Evolutionary conservation across 2,113 vertebrate species (phyloP).

Genomic region (Empidonax traillii): DNA sequence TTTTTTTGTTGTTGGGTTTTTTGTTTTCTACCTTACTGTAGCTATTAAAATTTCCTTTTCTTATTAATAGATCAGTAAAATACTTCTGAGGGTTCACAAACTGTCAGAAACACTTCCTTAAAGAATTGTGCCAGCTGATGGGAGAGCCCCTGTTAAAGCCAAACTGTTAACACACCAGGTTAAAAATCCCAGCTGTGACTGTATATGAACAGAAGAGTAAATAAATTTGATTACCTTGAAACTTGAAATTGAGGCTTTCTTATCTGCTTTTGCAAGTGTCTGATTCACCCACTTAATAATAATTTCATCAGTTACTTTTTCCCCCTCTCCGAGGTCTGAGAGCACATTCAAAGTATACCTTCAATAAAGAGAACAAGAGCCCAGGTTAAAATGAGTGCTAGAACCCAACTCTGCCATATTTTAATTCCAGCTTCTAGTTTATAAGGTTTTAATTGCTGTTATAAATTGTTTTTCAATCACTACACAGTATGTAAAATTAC

Average conservation of each 20-base stretch:
- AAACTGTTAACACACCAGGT: not conserved
- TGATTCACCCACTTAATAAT: slow-evolving; percentile 96
- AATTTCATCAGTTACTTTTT: slow-evolving; percentile 89
- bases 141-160: not conserved
- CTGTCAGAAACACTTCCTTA: not conserved
- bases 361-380: slow-evolving; percentile 17
- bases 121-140: not conserved
- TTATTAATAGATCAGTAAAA: not conserved
- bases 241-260: slow-evolving; percentile 85
- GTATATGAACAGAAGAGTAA: not conserved
- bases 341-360: slow-evolving; percentile 93
- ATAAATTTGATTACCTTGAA: slow-evolving; percentile 85
- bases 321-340: slow-evolving; percentile 90
- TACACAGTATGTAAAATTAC: not conserved
- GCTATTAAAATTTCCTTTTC: not conserved
- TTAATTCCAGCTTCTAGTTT: not conserved
- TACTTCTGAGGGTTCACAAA: not conserved
- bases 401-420: not conserved
- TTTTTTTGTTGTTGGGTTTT: not conserved
- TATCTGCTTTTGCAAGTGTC: slow-evolving; percentile 81
- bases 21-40: not conserved
- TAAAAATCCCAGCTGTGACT: not conserved
- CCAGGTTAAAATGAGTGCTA: not conserved
- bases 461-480: not conserved
- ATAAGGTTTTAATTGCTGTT: not conserved